A percentile compares a stretch with the other conserved stretches of the same genome.
Evolutionary conservation across 2,797 vertebrate genomes (phyloP).

Genomic region (Siniperca undulata): DNA sequence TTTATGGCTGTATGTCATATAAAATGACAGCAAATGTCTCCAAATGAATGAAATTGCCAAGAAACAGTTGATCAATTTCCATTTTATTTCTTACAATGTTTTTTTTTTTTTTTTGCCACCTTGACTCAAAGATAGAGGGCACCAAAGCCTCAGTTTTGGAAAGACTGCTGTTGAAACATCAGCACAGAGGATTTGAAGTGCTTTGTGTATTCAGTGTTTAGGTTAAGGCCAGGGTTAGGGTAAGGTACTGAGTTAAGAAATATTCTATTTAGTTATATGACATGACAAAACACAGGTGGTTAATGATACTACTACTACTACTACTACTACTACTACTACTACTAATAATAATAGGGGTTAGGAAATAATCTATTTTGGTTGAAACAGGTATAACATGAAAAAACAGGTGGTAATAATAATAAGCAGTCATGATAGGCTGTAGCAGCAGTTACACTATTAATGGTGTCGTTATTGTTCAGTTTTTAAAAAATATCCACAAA

Average conservation of each 20-base stretch:
- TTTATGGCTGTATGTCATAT: not conserved
- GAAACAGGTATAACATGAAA: not conserved
- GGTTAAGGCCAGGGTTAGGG: not conserved
- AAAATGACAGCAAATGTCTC: not conserved
- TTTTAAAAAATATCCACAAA: not conserved
- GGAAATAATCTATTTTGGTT: not conserved
- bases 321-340: too few species aligned
- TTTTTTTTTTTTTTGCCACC: slow-evolving; percentile 18
- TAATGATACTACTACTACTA: too few species aligned
- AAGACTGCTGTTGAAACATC: slow-evolving; percentile 1
- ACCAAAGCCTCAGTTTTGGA: slow-evolving; percentile 78
- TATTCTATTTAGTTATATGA: not conserved
- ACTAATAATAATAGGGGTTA: not conserved
- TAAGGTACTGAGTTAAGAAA: too few species aligned
- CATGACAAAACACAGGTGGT: too few species aligned
- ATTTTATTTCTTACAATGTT: not conserved
- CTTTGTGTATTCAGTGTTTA: slow-evolving; percentile 23
- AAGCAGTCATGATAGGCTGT: not conserved
- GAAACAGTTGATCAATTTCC: slow-evolving; percentile 13
- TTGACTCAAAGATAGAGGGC: slow-evolving; percentile 77
- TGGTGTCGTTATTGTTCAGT: not conserved
- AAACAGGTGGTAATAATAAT: not conserved
- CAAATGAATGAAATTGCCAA: slow-evolving; percentile 14
- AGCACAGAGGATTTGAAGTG: slow-evolving; percentile 18
- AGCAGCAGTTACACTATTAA: not conserved